These are phyloP conservation scores for Pristionchus fissidentatus DNA, from an alignment of 2,888 invertebrate species.

Conservation along the genomic window DNA sequence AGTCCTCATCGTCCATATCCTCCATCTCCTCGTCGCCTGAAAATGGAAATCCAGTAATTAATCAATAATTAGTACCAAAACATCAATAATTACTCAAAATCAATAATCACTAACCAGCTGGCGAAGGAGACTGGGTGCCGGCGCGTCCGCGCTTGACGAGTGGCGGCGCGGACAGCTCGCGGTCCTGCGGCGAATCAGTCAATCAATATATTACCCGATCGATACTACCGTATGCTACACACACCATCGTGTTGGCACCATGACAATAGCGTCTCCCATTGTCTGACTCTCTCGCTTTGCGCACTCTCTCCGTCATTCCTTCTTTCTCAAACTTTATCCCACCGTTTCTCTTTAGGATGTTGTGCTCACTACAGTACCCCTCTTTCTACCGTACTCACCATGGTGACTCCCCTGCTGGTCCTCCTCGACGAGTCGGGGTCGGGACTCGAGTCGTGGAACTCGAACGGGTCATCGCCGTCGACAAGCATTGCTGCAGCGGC, in stretches of 20 bases:
- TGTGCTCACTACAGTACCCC: background rate
- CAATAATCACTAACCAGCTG: constrained; percentile 21
- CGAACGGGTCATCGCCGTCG: constrained; percentile 36
- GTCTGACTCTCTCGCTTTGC: background rate
- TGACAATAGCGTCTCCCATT: background rate
- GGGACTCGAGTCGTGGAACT: constrained; percentile 34
- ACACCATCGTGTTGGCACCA: background rate
- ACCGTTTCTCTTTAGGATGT: no score
- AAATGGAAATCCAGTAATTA: background rate
- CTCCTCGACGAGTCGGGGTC: background rate
- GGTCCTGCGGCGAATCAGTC: constrained; percentile 26
- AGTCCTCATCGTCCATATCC: constrained; percentile 34
- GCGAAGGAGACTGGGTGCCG: constrained; percentile 32
- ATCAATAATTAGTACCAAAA: background rate
- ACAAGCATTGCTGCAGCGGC: constrained; percentile 31
- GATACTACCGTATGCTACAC: background rate
- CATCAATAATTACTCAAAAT: background rate
- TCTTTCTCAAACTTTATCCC: no score
- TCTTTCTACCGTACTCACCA: constrained; percentile 13
- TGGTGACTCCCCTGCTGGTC: constrained; percentile 11
- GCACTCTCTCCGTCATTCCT: no score
- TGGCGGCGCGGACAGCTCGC: constrained; percentile 37
- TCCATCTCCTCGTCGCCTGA: constrained; percentile 24
- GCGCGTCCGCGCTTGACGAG: background rate
- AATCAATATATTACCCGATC: background rate